A percentile compares a stretch with the other conserved stretches of the same genome.
Conservation (phyloP, 2,888 invertebrate species). For the Sialis lutaria region DNA sequence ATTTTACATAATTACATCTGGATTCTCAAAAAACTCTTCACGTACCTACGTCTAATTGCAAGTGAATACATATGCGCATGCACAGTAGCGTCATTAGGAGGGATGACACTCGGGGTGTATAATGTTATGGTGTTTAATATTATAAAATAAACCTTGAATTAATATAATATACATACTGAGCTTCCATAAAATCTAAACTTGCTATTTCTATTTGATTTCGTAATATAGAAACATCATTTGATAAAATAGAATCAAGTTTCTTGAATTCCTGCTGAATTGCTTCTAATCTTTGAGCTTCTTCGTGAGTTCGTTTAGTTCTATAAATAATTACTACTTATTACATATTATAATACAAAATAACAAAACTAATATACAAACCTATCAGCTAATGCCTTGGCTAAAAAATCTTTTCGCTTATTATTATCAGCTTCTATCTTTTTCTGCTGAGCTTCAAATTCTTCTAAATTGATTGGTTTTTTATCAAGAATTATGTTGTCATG, state of each 20-base stretch:
- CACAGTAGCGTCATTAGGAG: no score
- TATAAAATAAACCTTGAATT: conserved; percentile 5
- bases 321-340: conserved; percentile 5
- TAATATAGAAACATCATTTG: conserved; percentile 56
- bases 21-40: no score
- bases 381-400: conserved; percentile 54
- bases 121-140: background rate
- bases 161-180: conserved; percentile 40
- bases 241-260: conserved; percentile 45
- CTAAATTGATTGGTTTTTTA: conserved; percentile 35
- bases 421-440: conserved; percentile 67
- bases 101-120: no score
- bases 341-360: background rate
- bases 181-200: conserved; percentile 50
- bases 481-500: background rate
- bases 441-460: conserved; percentile 51
- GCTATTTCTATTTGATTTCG: conserved; percentile 61
- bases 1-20: no score
- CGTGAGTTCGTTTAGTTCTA: conserved; percentile 57
- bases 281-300: conserved; percentile 43
- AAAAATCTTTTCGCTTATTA: conserved; percentile 52
- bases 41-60: no score
- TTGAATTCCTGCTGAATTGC: conserved; percentile 44
- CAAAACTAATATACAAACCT: conserved; percentile 26
- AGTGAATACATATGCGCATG: no score